phyloP scores from a whole-genome alignment of 2,113 vertebrate genomes.

The Protobothrops flavoviridis region DNA sequence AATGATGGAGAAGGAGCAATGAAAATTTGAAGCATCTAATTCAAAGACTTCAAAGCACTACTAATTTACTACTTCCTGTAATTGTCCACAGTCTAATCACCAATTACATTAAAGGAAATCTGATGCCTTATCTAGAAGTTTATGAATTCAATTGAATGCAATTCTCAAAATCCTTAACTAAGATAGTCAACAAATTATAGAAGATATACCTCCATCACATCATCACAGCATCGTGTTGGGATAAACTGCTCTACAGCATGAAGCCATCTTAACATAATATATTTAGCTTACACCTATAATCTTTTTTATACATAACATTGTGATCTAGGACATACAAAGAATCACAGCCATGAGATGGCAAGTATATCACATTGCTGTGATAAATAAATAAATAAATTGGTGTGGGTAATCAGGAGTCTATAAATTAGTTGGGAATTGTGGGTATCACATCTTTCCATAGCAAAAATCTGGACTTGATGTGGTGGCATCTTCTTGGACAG shows the following conservation, averaged over 20 bases:
- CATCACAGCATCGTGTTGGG: neutral
- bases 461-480: neutral
- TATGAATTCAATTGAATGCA: neutral
- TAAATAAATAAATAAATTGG: neutral
- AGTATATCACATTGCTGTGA: neutral
- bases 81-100: neutral
- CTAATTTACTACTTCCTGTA: neutral
- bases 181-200: neutral
- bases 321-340: neutral
- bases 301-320: neutral
- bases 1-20: neutral
- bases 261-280: neutral
- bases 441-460: neutral
- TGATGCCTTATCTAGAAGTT: neutral
- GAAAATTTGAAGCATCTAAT: neutral
- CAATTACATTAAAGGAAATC: neutral
- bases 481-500: neutral
- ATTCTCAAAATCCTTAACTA: neutral
- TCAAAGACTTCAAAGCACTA: neutral
- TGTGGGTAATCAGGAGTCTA: neutral
- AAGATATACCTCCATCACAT: neutral
- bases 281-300: neutral
- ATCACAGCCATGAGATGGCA: neutral
- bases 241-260: neutral
- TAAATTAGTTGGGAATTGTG: neutral